Conservation (phyloP, 2,797 vertebrate species). For the Cetoscarus ocellatus region DNA sequence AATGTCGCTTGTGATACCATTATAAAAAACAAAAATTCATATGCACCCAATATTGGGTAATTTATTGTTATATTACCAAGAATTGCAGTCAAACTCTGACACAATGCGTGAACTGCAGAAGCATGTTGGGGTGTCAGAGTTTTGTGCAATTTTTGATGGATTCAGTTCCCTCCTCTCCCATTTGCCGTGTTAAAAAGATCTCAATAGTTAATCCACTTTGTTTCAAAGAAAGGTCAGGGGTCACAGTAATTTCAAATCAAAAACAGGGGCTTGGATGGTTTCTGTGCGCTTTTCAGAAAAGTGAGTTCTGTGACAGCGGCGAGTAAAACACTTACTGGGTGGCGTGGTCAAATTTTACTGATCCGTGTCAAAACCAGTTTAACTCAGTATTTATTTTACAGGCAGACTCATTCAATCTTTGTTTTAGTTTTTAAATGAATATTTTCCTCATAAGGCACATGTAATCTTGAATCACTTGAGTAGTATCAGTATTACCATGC, state of each 20-base stretch:
- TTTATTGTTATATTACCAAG: too few relatives aligned
- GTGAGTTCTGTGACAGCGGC: not conserved
- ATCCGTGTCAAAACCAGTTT: slow-evolving; percentile 1
- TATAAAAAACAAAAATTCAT: too few relatives aligned
- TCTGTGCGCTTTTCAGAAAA: not conserved
- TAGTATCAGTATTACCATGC: too few relatives aligned
- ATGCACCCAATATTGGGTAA: too few relatives aligned
- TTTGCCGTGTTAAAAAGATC: too few relatives aligned
- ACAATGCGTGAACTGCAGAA: too few relatives aligned
- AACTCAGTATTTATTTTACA: not conserved
- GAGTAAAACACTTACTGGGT: not conserved
- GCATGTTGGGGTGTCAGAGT: too few relatives aligned
- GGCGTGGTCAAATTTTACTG: not conserved
- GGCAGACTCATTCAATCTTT: not conserved
- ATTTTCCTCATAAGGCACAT: slow-evolving; percentile 41
- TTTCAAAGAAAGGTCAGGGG: not conserved
- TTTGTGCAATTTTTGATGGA: too few relatives aligned
- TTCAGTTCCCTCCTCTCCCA: too few relatives aligned
- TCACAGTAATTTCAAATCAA: not conserved
- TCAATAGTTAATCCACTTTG: not conserved
- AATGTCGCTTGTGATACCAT: too few relatives aligned
- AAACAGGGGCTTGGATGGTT: not conserved
- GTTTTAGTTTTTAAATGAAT: not conserved
- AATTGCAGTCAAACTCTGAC: too few relatives aligned
- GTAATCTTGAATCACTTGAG: not conserved